Conservation (phyloP, 2,888 invertebrate species). For the Drosophila testacea region DNA sequence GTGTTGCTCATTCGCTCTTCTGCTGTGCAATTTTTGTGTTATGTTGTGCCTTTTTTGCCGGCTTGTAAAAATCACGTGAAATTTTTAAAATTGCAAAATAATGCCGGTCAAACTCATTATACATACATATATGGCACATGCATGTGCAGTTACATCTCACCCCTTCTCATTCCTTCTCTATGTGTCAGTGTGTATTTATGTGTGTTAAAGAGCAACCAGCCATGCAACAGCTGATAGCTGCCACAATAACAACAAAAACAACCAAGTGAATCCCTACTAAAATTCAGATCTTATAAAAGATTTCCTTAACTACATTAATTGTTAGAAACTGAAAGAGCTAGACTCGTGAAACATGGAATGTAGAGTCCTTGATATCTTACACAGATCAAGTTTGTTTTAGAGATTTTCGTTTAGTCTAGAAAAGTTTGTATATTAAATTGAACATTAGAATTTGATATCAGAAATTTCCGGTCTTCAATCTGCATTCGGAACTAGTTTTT, state of each 20-base stretch:
- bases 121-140: conserved; percentile 27
- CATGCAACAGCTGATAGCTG: conserved; percentile 63
- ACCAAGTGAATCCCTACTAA: conserved; percentile 5
- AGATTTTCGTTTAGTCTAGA: too few species aligned
- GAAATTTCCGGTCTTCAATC: too few species aligned
- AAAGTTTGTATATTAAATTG: too few species aligned
- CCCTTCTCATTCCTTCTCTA: not conserved
- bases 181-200: conserved; percentile 3
- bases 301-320: not conserved
- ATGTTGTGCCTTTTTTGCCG: conserved; percentile 54
- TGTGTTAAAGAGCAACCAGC: conserved; percentile 27
- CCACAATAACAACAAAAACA: conserved; percentile 29
- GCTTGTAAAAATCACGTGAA: conserved; percentile 69
- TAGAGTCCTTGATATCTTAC: too few species aligned
- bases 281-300: not conserved
- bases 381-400: too few species aligned
- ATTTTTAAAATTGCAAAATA: conserved; percentile 75
- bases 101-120: conserved; percentile 80
- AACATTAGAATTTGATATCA: too few species aligned
- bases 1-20: conserved; percentile 10
- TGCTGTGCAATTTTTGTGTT: conserved; percentile 28
- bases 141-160: conserved; percentile 11
- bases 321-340: too few species aligned
- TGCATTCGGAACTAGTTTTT: too few species aligned
- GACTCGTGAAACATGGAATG: too few species aligned